phyloP scores from a whole-genome alignment of 2,888 invertebrate species.

The Mythimna impura region DNA sequence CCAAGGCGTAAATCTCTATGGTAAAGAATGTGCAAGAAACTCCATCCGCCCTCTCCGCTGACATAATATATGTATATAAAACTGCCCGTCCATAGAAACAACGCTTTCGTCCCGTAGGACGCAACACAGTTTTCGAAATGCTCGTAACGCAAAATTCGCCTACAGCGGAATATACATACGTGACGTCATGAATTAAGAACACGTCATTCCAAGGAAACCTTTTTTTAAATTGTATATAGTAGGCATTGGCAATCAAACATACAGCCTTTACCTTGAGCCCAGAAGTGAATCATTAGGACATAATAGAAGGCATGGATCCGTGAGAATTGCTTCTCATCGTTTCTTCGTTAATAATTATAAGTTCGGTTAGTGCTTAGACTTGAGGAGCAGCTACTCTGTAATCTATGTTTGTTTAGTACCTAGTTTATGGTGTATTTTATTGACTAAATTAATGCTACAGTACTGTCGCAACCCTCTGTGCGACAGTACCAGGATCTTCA shows the following conservation, averaged over 20 bases:
- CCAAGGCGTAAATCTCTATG: no score
- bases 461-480: no score
- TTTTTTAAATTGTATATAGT: slow-evolving; percentile 8
- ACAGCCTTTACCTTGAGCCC: slow-evolving; percentile 42
- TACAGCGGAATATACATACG: neutral
- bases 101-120: neutral
- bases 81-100: neutral
- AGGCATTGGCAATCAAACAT: slow-evolving; percentile 24
- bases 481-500: no score
- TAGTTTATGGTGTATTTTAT: no score
- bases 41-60: no score
- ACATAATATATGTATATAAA: neutral
- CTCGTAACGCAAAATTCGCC: neutral
- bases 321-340: slow-evolving; percentile 14
- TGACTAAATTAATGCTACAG: no score
- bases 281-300: slow-evolving; percentile 40
- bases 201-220: slow-evolving; percentile 19
- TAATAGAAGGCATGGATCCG: slow-evolving; percentile 33
- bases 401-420: neutral
- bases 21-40: no score
- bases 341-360: neutral
- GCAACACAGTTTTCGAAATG: neutral
- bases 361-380: neutral
- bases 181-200: slow-evolving; percentile 23
- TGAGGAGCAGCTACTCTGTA: neutral